Conservation (phyloP, 1,140 invertebrate genomes). For the Drosophila aff. region DNA sequence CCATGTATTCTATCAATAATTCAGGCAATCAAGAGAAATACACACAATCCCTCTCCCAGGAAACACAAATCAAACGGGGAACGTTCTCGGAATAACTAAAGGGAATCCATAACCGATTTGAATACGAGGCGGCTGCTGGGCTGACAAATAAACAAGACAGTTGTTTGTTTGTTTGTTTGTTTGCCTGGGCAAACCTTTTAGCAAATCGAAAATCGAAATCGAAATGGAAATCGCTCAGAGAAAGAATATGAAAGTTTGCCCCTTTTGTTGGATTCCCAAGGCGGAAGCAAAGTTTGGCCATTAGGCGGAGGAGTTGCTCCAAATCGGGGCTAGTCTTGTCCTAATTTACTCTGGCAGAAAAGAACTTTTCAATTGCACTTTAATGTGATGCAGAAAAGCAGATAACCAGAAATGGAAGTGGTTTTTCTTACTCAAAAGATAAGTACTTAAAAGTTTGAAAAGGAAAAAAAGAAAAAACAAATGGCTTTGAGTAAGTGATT, state of each 20-base stretch:
- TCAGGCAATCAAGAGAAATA: slow-evolving; percentile 17
- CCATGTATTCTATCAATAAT: slow-evolving; percentile 25
- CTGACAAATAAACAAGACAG: slow-evolving; percentile 6
- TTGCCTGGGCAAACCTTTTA: slow-evolving; percentile 21
- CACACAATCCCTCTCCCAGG: not conserved
- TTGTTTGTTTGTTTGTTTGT: slow-evolving; percentile 5
- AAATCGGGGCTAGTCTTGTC: slow-evolving; percentile 1
- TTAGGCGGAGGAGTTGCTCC: slow-evolving; percentile 4
- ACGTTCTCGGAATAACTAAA: slow-evolving; percentile 19
- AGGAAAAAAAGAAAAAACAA: not conserved
- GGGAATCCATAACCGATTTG: slow-evolving; percentile 25
- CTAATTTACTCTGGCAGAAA: not conserved
- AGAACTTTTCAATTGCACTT: slow-evolving; percentile 3
- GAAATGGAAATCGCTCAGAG: slow-evolving; percentile 18
- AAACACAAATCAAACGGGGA: slow-evolving; percentile 7
- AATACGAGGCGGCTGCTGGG: not conserved
- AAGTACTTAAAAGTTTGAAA: not conserved
- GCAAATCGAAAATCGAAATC: slow-evolving; percentile 29
- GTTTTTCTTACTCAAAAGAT: not conserved
- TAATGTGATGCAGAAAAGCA: not conserved
- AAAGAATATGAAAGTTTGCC: slow-evolving; percentile 19
- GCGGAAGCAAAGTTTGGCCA: slow-evolving; percentile 23
- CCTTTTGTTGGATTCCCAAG: slow-evolving; percentile 11
- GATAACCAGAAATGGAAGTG: not conserved
- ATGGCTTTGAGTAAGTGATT: no score